Evolutionary conservation across 2,888 invertebrate species (phyloP), one percentile per base, ranked within the genome.

Genomic region (Aelia acuminata): DNA sequence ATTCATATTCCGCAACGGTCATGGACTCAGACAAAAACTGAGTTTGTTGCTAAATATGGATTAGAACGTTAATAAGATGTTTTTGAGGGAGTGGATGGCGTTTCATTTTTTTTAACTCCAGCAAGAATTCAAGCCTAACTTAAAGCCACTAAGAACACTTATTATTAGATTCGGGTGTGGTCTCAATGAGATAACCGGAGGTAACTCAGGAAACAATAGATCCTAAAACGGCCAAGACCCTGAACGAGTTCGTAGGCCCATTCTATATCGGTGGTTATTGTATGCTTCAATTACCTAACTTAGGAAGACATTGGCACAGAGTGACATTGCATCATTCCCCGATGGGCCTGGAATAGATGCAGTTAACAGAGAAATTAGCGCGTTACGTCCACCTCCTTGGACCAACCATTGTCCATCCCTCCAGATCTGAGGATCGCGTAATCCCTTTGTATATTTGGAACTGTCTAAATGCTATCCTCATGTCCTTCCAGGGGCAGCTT

Each of bases 341-440:
- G 20, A 31, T 7, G 31, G 35, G 63, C 35, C 63, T 18, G 63
- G 63, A 70, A 70, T 70, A 70, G 35, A 15, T 70, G 13, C 63
- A 63, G 31, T 70, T 70, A 35, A 70, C 2, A 18, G 63, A 70
- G 63, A 7, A 70, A 70, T 70, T 70, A 70, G 35, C 35, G 35
- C 63, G 63, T 70, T 70, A 70, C 35, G 63, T 70, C 63, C 31
- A 35, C 20, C 63, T 70, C 20, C 63, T 70, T 70, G 18, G 63
- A 10, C 35, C 63, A 70, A 10, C 35, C 63, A 70, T 70, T 70
- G 63, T 70, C 63, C 63, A 70, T 35, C 31, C 35, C 35, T 70
- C 35, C 63, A 35, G 31, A 20, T 18, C 63, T 70, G 31, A 35
- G 63, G 18, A 70, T 70, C 63, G 35, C 63, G 63, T 70, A 70